Percentiles rank a stretch among this genome's conserved stretches.
These are phyloP conservation scores for Oscheius sp. DNA, from an alignment of 2,888 invertebrate genomes.

Conservation along the genomic window DNA sequence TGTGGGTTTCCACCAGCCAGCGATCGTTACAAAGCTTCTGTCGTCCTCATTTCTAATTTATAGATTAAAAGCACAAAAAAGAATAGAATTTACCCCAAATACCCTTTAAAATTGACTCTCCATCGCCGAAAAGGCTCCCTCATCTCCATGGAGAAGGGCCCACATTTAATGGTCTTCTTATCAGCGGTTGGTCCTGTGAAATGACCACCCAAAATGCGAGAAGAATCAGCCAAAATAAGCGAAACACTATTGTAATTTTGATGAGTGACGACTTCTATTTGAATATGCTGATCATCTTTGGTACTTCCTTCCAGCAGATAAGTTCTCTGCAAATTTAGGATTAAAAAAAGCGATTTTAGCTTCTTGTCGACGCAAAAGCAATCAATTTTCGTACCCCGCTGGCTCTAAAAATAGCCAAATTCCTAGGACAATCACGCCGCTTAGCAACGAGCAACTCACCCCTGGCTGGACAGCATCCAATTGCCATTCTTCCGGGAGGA, in stretches of 20 bases:
- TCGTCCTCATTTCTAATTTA: conserved; percentile 18
- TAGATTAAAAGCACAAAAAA: background rate
- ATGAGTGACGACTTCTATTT: conserved; percentile 24
- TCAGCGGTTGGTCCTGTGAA: background rate
- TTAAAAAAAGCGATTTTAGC: no score
- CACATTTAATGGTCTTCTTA: conserved; percentile 26
- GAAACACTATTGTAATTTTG: conserved; percentile 3
- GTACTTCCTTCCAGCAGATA: conserved; percentile 23
- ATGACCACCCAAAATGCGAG: background rate
- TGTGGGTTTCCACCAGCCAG: conserved; percentile 53
- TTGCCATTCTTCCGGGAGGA: conserved; percentile 13
- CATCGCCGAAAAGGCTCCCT: conserved; percentile 56
- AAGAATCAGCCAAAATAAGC: background rate
- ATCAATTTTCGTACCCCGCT: no score
- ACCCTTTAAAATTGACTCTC: conserved; percentile 55
- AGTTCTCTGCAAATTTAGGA: conserved; percentile 3
- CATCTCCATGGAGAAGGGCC: conserved; percentile 47
- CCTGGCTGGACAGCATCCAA: conserved; percentile 6
- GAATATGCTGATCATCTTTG: conserved; percentile 1
- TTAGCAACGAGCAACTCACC: no score
- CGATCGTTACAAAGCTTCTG: conserved; percentile 34
- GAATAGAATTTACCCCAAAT: conserved; percentile 39
- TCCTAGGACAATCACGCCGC: no score
- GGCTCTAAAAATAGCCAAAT: no score
- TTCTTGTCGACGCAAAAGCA: background rate